Conservation (phyloP, 2,797 vertebrate genomes). For the Enteromius afrohamiltoni region DNA sequence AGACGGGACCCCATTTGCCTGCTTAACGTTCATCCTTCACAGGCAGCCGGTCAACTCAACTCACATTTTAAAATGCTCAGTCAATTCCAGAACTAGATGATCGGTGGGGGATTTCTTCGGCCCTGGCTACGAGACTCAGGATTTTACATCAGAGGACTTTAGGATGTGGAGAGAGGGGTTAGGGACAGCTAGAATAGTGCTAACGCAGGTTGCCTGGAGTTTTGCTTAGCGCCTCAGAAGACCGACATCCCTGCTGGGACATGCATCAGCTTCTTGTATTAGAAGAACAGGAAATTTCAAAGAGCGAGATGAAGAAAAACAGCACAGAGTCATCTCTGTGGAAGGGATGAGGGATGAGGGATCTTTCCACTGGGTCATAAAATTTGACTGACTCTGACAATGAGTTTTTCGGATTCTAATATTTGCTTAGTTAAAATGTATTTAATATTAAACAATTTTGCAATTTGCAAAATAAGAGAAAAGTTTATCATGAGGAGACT, state of each 20-base stretch:
- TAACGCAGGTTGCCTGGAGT: slow-evolving; percentile 10
- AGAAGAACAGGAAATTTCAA: slow-evolving; percentile 34
- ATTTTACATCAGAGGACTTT: slow-evolving; percentile 6
- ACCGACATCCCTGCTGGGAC: not conserved
- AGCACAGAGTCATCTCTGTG: slow-evolving; percentile 25
- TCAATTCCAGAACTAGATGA: slow-evolving; percentile 31
- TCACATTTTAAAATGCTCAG: slow-evolving; percentile 23
- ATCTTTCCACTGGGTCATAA: not conserved
- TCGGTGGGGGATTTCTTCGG: not conserved
- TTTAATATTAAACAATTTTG: not conserved
- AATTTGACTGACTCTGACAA: not conserved
- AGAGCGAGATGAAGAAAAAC: slow-evolving; percentile 28
- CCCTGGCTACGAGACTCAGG: not conserved
- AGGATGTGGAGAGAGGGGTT: not conserved
- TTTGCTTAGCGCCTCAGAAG: slow-evolving; percentile 21
- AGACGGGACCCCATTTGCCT: slow-evolving; percentile 38
- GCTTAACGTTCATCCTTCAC: slow-evolving; percentile 36
- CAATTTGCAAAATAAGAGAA: not conserved
- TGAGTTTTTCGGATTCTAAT: not conserved
- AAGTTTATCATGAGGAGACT: not conserved
- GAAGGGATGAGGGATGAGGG: too few relatives aligned
- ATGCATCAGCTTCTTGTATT: not conserved
- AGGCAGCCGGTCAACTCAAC: slow-evolving; percentile 4
- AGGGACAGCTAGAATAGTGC: not conserved
- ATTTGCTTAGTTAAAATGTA: not conserved